Percentiles rank a stretch among this genome's conserved stretches.
phyloP scores from a whole-genome alignment of 2,797 vertebrate species.

The Phoeniculus purpureus region DNA sequence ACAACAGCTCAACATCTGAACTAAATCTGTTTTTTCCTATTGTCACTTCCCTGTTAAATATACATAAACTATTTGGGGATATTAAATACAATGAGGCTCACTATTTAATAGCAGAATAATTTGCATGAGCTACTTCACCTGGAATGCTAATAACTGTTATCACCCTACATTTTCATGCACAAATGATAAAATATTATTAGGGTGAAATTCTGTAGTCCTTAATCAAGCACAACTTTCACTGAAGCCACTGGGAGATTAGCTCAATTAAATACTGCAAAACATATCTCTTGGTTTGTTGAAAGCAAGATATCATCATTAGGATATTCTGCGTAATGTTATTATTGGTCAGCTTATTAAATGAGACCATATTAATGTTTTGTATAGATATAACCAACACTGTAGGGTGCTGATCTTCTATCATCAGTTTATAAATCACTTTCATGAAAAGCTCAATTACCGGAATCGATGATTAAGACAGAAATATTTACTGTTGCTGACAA shows the following conservation, averaged over 20 bases:
- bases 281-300: constrained; percentile 67
- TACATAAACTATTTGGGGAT: constrained; percentile 78
- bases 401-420: constrained; percentile 47
- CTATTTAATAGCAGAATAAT: constrained; percentile 77
- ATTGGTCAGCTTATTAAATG: constrained; percentile 65
- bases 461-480: constrained; percentile 26
- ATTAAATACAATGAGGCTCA: constrained; percentile 73
- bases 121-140: constrained; percentile 73
- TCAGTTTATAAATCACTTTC: constrained; percentile 39
- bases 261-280: constrained; percentile 62
- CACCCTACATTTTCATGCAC: constrained; percentile 65
- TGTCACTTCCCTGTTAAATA: constrained; percentile 79
- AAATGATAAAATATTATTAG: constrained; percentile 77
- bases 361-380: constrained; percentile 26
- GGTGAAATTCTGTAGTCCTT: constrained; percentile 50
- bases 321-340: constrained; percentile 60
- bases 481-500: constrained; percentile 3
- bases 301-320: constrained; percentile 62
- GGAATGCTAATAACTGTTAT: constrained; percentile 74
- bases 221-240: constrained; percentile 58
- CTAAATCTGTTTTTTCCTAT: constrained; percentile 77
- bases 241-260: constrained; percentile 44
- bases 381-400: constrained; percentile 29
- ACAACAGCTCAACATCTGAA: constrained; percentile 84
- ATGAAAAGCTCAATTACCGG: constrained; percentile 30